Evolutionary conservation across 2,888 invertebrate species (phyloP).

Genomic region (Mechanitis mazaeus): DNA sequence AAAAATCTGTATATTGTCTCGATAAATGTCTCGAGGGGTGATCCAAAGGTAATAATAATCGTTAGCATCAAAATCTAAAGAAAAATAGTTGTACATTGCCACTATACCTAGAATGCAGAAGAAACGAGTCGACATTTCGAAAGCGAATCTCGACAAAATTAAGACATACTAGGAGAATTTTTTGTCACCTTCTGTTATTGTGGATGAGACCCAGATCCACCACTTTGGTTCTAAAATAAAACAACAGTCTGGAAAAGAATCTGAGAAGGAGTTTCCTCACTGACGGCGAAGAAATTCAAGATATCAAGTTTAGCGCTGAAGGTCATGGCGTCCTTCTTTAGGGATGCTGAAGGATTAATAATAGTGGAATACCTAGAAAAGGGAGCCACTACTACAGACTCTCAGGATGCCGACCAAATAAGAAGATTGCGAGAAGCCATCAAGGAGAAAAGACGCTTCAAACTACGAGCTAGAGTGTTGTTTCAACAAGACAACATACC

Average conservation of each 20-base stretch:
- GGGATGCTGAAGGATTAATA: constrained; percentile 22
- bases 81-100: too few species aligned
- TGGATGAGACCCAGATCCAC: constrained; percentile 28
- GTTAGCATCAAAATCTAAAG: too few species aligned
- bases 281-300: constrained; percentile 27
- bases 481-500: constrained; percentile 28
- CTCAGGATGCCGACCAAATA: constrained; percentile 10
- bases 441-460: constrained; percentile 20
- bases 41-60: too few species aligned
- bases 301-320: constrained; percentile 19
- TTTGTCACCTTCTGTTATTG: constrained; percentile 28
- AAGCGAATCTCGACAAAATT: constrained; percentile 14
- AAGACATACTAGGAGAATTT: constrained; percentile 19
- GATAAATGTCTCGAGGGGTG: too few species aligned
- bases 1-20: too few species aligned
- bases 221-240: constrained; percentile 26
- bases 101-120: constrained; percentile 3
- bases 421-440: constrained; percentile 20
- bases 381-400: constrained; percentile 15
- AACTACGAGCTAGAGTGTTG: constrained; percentile 20
- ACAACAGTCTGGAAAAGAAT: constrained; percentile 23
- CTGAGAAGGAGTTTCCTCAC: constrained; percentile 22
- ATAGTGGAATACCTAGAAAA: constrained; percentile 21
- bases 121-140: constrained; percentile 28
- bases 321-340: constrained; percentile 25